These are phyloP conservation scores for Zaprionus kolodkinae DNA, from an alignment of 1,140 invertebrate genomes.

Conservation along the genomic window DNA sequence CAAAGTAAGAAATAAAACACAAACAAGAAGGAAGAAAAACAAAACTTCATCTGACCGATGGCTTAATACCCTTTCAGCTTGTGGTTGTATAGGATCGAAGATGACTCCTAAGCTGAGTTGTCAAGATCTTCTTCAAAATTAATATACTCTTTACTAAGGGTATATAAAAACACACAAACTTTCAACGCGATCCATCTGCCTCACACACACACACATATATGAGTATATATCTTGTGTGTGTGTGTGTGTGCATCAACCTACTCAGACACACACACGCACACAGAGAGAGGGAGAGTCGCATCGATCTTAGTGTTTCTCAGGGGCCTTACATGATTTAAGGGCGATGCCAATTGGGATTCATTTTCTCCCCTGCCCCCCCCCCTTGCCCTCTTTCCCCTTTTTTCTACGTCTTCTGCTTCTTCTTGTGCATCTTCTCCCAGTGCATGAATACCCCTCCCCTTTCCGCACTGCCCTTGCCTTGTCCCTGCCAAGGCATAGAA, in stretches of 20 bases:
- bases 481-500: slow-evolving; percentile 56
- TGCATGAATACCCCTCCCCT: neutral
- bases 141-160: too few relatives aligned
- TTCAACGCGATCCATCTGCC: slow-evolving; percentile 29
- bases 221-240: too few relatives aligned
- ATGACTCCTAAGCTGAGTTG: too few relatives aligned
- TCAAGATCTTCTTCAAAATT: too few relatives aligned
- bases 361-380: neutral
- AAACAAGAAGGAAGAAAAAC: neutral
- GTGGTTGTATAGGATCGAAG: too few relatives aligned
- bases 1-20: slow-evolving; percentile 13
- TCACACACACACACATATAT: neutral
- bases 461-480: neutral
- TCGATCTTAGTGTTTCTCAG: slow-evolving; percentile 55
- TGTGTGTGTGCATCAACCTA: too few relatives aligned
- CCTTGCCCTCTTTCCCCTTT: neutral
- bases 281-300: slow-evolving; percentile 18
- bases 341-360: slow-evolving; percentile 34
- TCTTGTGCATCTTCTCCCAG: neutral
- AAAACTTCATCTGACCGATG: too few relatives aligned
- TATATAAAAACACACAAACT: slow-evolving; percentile 19
- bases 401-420: neutral
- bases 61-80: too few relatives aligned
- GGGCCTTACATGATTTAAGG: slow-evolving; percentile 42
- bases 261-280: slow-evolving; percentile 9